phyloP scores from a whole-genome alignment of 1,140 invertebrate genomes.

The Thaumetopoea pityocampa region DNA sequence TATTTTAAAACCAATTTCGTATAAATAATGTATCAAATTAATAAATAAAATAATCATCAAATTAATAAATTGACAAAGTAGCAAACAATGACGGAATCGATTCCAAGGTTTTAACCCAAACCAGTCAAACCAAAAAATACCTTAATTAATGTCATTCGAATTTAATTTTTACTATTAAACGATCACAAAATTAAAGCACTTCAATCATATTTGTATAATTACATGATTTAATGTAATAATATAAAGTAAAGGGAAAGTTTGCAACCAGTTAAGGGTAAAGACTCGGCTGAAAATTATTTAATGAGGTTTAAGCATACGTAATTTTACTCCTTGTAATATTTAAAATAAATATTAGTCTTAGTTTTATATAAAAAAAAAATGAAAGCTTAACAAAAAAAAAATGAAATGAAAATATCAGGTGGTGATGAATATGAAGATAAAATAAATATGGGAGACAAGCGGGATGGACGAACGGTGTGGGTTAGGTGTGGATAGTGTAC shows the following conservation, averaged over 20 bases:
- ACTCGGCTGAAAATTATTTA: conserved; percentile 23
- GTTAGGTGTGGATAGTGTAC: conserved; percentile 78
- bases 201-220: conserved; percentile 3
- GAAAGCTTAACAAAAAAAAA: conserved; percentile 28
- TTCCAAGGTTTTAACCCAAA: conserved; percentile 44
- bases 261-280: conserved; percentile 19
- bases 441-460: conserved; percentile 36
- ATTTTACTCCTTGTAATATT: conserved; percentile 72
- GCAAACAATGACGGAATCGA: conserved; percentile 53
- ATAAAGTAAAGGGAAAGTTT: conserved; percentile 22
- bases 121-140: conserved; percentile 2
- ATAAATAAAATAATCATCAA: conserved; percentile 16
- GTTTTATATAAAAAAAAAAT: conserved; percentile 42
- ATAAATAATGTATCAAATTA: conserved; percentile 12
- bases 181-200: too few species aligned
- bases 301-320: conserved; percentile 43
- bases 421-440: conserved; percentile 33
- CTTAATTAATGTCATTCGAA: background rate
- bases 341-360: conserved; percentile 59
- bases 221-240: conserved; percentile 3
- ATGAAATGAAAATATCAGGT: conserved; percentile 37
- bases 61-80: conserved; percentile 22
- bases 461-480: conserved; percentile 40
- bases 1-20: conserved; percentile 10
- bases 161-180: too few species aligned